A percentile compares a stretch with the other conserved stretches of the same genome.
These are phyloP conservation scores for Hemicordylus capensis DNA, from an alignment of 2,113 vertebrate genomes.

Conservation along the genomic window DNA sequence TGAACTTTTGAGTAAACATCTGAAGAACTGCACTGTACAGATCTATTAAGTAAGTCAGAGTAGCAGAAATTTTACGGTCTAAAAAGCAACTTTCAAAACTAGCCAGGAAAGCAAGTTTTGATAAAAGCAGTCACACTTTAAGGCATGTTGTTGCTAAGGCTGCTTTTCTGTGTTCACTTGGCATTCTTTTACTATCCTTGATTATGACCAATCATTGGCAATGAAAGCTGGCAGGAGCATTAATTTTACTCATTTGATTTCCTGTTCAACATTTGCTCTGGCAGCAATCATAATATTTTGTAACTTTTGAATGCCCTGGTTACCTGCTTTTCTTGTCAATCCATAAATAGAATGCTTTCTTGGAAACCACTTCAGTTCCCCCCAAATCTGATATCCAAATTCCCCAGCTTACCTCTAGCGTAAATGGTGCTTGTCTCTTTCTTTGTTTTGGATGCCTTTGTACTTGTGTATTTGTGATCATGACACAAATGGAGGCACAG, in stretches of 20 bases:
- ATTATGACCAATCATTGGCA: neutral
- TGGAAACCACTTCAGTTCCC: neutral
- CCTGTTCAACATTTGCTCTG: neutral
- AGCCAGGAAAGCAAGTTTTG: neutral
- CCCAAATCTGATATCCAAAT: neutral
- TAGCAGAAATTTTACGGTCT: neutral
- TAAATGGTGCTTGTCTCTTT: slow-evolving; percentile 4
- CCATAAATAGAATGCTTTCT: slow-evolving; percentile 27
- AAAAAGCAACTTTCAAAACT: neutral
- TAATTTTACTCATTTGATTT: neutral
- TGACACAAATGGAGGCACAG: neutral
- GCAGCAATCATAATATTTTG: slow-evolving; percentile 3
- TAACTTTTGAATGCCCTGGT: neutral
- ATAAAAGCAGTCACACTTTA: neutral
- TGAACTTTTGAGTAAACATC: no score
- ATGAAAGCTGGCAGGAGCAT: neutral
- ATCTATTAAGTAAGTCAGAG: neutral
- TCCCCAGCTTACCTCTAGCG: neutral
- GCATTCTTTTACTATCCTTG: neutral
- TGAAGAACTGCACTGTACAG: neutral
- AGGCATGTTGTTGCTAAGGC: neutral
- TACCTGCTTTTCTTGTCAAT: neutral
- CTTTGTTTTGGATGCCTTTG: neutral
- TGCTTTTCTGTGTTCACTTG: neutral
- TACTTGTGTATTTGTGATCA: neutral